Percentiles rank a stretch among this genome's conserved stretches.
Evolutionary conservation across 2,113 vertebrate genomes (phyloP).

Genomic region (Gobio gobio): DNA sequence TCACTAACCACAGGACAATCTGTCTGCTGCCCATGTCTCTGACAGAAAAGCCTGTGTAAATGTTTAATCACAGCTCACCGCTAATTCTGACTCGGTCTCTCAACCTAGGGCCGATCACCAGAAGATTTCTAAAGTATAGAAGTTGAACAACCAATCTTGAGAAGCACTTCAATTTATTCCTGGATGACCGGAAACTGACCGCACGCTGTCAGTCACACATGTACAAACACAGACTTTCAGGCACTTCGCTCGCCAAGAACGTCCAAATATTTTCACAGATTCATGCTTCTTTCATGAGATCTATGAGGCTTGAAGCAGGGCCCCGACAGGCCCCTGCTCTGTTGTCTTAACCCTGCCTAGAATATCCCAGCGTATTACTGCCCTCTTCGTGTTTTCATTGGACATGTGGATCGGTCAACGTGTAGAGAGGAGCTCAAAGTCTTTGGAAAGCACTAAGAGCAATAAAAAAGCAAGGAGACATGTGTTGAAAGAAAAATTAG

Average conservation of each 20-base stretch:
- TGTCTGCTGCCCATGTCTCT: conserved; percentile 29
- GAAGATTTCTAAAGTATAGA: background rate
- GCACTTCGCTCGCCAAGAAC: background rate
- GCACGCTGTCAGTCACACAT: background rate
- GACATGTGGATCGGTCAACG: conserved; percentile 30
- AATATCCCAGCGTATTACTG: conserved; percentile 66
- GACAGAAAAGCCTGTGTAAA: conserved; percentile 21
- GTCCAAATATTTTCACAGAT: conserved; percentile 58
- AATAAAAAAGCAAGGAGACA: background rate
- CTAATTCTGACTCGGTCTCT: background rate
- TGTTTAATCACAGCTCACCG: conserved; percentile 35
- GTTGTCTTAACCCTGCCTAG: conserved; percentile 68
- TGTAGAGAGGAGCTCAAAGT: conserved; percentile 7
- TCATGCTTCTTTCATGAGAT: conserved; percentile 35
- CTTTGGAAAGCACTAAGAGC: background rate
- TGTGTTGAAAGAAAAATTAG: background rate
- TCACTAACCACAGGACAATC: background rate
- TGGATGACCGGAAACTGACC: background rate
- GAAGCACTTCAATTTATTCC: conserved; percentile 4
- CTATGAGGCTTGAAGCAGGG: background rate
- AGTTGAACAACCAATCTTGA: background rate
- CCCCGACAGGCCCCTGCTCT: conserved; percentile 30
- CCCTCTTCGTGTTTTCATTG: conserved; percentile 61
- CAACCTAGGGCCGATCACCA: background rate
- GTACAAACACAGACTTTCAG: background rate